Conservation (phyloP, 2,797 vertebrate genomes). For the Sebastes nivosus region DNA sequence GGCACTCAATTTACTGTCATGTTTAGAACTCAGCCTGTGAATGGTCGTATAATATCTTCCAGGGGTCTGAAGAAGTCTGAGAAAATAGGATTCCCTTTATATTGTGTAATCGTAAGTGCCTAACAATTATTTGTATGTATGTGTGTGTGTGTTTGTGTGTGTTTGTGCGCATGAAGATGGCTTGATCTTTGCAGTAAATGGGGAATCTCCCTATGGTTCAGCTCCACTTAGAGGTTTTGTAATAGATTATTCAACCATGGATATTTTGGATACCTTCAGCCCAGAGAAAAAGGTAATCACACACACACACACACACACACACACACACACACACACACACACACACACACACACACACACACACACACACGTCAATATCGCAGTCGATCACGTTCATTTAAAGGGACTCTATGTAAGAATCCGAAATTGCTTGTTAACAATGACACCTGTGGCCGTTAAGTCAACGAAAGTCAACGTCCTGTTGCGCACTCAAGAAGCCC, state of each 20-base stretch:
- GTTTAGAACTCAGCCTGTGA: background rate
- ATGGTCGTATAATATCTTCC: background rate
- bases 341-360: background rate
- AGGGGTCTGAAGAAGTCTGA: background rate
- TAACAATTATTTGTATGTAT: background rate
- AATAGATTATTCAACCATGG: slow-evolving; percentile 91
- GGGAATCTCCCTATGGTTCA: slow-evolving; percentile 80
- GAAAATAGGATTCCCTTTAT: background rate
- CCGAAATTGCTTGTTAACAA: too few relatives aligned
- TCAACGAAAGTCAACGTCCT: too few relatives aligned
- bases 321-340: background rate
- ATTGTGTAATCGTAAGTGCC: background rate
- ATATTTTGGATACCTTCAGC: slow-evolving; percentile 89
- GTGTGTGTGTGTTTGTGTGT: slow-evolving; percentile 1
- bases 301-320: background rate
- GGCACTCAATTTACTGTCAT: background rate
- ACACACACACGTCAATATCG: too few relatives aligned
- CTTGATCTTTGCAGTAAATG: slow-evolving; percentile 92
- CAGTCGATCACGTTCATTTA: too few relatives aligned
- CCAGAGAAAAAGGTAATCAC: slow-evolving; percentile 88
- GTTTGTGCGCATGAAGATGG: slow-evolving; percentile 77
- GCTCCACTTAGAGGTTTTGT: slow-evolving; percentile 89
- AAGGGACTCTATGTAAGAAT: too few relatives aligned
- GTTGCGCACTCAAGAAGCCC: too few relatives aligned
- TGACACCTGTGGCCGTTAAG: too few relatives aligned